These are phyloP conservation scores for Candoia aspera DNA, from an alignment of 2,113 vertebrate genomes.

Conservation along the genomic window DNA sequence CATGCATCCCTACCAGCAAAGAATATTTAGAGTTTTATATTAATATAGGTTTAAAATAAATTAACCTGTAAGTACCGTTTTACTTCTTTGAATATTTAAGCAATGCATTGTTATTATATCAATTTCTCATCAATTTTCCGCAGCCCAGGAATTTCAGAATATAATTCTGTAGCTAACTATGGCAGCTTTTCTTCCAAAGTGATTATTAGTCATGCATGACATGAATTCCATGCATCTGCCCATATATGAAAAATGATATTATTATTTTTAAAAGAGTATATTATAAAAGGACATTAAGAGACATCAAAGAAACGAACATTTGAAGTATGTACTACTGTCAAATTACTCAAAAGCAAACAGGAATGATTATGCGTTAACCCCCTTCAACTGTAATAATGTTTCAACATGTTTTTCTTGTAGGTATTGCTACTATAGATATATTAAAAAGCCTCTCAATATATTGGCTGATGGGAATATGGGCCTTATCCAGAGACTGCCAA, in stretches of 20 bases:
- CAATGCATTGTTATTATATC: background rate
- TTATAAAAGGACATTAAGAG: constrained; percentile 37
- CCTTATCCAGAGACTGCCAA: constrained; percentile 63
- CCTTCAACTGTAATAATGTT: background rate
- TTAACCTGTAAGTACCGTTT: background rate
- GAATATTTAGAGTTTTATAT: background rate
- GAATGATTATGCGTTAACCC: constrained; percentile 44
- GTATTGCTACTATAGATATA: background rate
- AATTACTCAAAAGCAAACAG: constrained; percentile 33
- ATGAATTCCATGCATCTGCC: background rate
- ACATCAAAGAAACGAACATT: constrained; percentile 33
- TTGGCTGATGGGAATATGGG: constrained; percentile 42
- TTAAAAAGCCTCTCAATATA: background rate
- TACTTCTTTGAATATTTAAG: background rate
- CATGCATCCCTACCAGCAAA: background rate
- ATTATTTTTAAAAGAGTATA: background rate
- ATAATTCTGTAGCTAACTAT: background rate
- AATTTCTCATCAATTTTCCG: background rate
- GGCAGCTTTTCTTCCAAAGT: background rate
- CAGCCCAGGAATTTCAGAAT: background rate
- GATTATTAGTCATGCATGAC: background rate
- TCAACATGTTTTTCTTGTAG: background rate
- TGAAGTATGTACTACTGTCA: constrained; percentile 31
- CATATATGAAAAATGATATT: background rate
- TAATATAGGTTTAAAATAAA: background rate